Base-by-base conservation (phyloP, 2,888 invertebrate species). In the Callimorpha dominula region DNA sequence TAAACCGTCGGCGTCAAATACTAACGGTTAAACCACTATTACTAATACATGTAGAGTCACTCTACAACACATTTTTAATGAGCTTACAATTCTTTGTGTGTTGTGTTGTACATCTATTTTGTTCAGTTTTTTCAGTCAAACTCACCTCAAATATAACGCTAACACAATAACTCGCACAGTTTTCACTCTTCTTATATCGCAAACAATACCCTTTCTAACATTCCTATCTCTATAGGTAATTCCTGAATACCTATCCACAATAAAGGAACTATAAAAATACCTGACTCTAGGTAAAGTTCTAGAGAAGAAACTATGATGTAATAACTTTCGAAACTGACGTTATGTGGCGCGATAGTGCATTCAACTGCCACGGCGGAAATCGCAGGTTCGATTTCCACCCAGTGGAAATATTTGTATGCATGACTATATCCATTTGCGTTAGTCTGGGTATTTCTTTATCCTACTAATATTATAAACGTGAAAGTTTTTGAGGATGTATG, bases 111-210 rank as follows among this genome's bases (percentile, higher is more conserved):
- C 75, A 72, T 77, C 75, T 76, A 14, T 73, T 78, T 66, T 72
- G 75, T 80, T 78, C 72, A 83, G 76, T 74, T 81, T 78, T 84
- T 83, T 31, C 80, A 84, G 78, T 49, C 46, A 75, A 74, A 62
- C 78, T 78, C 72, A 78, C 62, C 75, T 73, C 70, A 66, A 70
- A 54, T 46, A 62, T 17, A 49, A 75, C 76, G 70, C 67, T 79
- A 82, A 75, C 75, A 78, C 71, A 74, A 76, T 17, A 73, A 62
- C 69, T 73, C 73, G 54, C 46, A 40, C 8, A 3, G 4, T n/a
- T 54, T 46, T 64, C 72, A 65, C 64, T 65, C 14, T 31, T 20
- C 50, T 50, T 54, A n/a, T 15, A 57, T 1, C 15, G 11, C 7
- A 52, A 66, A 71, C 71, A 57, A 62, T 57, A 31, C 8, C 14